Evolutionary conservation across 2,113 vertebrate species (phyloP).

Genomic region (Rhinoptilus africanus): DNA sequence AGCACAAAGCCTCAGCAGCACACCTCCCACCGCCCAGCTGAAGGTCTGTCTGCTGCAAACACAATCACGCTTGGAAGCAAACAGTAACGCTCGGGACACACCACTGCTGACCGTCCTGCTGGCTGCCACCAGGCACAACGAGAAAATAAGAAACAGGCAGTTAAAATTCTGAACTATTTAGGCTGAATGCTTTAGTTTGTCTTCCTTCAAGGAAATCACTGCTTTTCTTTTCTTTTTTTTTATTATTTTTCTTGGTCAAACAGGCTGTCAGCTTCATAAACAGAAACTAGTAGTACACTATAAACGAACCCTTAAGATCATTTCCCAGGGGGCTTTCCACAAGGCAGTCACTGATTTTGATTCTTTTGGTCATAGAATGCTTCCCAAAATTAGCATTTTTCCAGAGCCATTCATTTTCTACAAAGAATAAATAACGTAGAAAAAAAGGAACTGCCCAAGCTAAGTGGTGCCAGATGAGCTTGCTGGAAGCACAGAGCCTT

Average conservation of each 20-base stretch:
- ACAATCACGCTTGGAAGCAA: not conserved
- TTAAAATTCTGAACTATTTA: not conserved
- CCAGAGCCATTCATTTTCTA: constrained; percentile 59
- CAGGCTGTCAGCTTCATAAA: constrained; percentile 29
- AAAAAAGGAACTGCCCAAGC: constrained; percentile 5
- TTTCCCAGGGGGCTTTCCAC: constrained; percentile 14
- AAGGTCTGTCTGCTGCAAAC: not conserved
- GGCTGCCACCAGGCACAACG: not conserved
- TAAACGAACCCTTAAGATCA: constrained; percentile 13
- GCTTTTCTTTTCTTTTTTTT: not conserved
- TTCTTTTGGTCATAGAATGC: constrained; percentile 45
- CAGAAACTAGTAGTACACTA: constrained; percentile 16
- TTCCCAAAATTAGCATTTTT: constrained; percentile 62
- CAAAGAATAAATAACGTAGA: constrained; percentile 40
- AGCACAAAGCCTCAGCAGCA: not conserved
- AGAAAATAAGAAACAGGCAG: not conserved
- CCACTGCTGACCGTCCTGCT: not conserved
- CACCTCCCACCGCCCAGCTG: not conserved
- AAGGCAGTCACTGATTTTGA: constrained; percentile 11
- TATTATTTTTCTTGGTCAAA: not conserved
- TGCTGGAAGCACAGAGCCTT: constrained; percentile 35
- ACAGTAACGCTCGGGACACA: not conserved
- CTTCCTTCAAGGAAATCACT: constrained; percentile 38
- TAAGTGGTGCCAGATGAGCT: constrained; percentile 68
- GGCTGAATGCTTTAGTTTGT: not conserved